Conservation (phyloP, 1,140 invertebrate genomes). For the Drosophila quadrilineata region DNA sequence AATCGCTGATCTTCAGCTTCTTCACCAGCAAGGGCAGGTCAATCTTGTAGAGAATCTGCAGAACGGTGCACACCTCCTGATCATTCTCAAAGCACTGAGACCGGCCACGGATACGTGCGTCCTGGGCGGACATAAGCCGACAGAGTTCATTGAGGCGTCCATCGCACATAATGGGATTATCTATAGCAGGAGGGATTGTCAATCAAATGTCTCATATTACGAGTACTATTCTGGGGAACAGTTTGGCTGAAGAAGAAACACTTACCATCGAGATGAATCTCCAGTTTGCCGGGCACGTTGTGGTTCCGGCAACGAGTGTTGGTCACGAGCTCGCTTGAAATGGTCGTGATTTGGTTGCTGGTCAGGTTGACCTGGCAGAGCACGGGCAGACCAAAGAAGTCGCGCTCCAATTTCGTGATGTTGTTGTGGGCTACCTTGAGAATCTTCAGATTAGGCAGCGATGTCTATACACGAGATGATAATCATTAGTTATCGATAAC, state of each 20-base stretch:
- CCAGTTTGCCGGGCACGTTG: conserved; percentile 87
- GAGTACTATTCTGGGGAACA: neutral
- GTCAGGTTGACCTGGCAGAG: conserved; percentile 90
- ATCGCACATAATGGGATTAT: conserved; percentile 89
- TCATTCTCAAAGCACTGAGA: conserved; percentile 83
- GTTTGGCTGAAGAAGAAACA: neutral
- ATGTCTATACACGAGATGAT: conserved; percentile 83
- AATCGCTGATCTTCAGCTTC: conserved; percentile 41
- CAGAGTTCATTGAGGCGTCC: conserved; percentile 86
- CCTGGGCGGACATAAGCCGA: conserved; percentile 85
- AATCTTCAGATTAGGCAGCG: conserved; percentile 87
- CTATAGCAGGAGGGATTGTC: conserved; percentile 81
- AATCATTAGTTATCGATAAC: neutral
- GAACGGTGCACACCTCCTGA: conserved; percentile 81
- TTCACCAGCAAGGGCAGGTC: conserved; percentile 56
- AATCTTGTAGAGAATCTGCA: conserved; percentile 79
- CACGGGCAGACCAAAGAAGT: conserved; percentile 90
- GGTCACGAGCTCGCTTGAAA: conserved; percentile 88
- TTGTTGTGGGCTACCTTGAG: conserved; percentile 89
- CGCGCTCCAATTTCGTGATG: conserved; percentile 86
- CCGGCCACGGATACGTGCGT: conserved; percentile 86
- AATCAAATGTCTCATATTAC: neutral
- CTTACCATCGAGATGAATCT: conserved; percentile 90
- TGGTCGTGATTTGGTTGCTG: conserved; percentile 87
- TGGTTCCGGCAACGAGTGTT: conserved; percentile 89